Base-by-base conservation (phyloP, 2,113 vertebrate genomes). In the Crocuta crocuta region DNA sequence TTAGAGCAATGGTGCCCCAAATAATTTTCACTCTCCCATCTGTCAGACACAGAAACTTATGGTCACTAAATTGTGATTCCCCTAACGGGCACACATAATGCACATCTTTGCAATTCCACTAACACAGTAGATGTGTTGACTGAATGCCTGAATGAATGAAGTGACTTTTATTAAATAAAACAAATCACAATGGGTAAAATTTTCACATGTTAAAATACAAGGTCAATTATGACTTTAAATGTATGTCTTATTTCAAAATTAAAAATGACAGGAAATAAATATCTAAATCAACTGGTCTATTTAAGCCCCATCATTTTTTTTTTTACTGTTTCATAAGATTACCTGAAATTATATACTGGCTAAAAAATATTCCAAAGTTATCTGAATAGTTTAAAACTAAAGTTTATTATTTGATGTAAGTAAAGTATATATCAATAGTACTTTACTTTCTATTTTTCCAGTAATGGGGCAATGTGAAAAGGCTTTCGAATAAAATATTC, bases 361-460 rank as follows among this genome's bases (percentile, higher is more conserved):
- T 35, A 45, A 81, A 90, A 89, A 91, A 4, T 85, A 0, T 0
- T 97, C 74, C 79, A 70, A 89, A 71, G 74, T 8, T 91, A 86
- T 28, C 35, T 19, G 28, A 93, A 86, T 43, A 35, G 8, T 74
- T 95, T 91, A 90, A 88, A 79, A n/a, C 28, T 74, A 12, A 87
- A n/a, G 74, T 55, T 79, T 33, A 81, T 66, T 19, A 70, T 92
- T 58, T 91, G 11, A 61, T 39, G 65, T 13, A 88, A 33, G 85
- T 28, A 76, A 93, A 94, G 13, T 68, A 31, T 28, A 89, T 28
- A 63, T 5, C n/a, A 55, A 15, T 89, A 73, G 5, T 43, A 12
- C 23, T 85, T 70, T 65, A 17, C 33, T 91, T 95, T n/a, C 19
- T 65, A 10, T 74, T 81, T 78, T 94, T 83, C 61, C n/a, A 95